These are phyloP conservation scores for Anarrhichthys ocellatus DNA, from an alignment of 2,113 vertebrate genomes.

Conservation along the genomic window DNA sequence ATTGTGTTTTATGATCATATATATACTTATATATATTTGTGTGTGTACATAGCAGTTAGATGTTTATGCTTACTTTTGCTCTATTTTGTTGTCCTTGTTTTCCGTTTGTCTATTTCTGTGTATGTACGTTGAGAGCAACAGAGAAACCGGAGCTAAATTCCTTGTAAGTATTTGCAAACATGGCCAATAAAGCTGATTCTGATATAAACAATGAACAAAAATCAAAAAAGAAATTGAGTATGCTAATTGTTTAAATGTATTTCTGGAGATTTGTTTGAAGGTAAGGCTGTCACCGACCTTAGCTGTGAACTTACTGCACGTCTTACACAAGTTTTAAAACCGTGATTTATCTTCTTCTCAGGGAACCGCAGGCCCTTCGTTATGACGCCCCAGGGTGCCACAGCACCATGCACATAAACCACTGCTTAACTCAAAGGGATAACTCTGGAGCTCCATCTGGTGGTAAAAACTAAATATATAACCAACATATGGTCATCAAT, in stretches of 20 bases:
- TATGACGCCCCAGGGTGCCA: background rate
- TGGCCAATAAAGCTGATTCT: background rate
- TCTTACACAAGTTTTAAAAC: background rate
- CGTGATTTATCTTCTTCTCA: background rate
- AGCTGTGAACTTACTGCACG: background rate
- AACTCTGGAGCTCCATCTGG: conserved; percentile 50
- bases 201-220: background rate
- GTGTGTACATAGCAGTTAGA: too few relatives aligned
- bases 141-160: background rate
- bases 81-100: background rate
- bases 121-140: background rate
- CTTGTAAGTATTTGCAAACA: background rate
- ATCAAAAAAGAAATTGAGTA: background rate
- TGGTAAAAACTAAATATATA: conserved; percentile 26
- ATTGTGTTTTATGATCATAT: too few relatives aligned
- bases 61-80: background rate
- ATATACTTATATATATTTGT: too few relatives aligned
- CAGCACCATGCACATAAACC: background rate
- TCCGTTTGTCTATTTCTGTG: background rate
- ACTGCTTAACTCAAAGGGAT: background rate
- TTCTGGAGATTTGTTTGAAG: conserved; percentile 26
- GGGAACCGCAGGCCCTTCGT: background rate
- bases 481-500: background rate
- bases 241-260: background rate
- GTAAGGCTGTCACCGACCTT: background rate